These are phyloP conservation scores for Polydrusus cervinus DNA, from an alignment of 2,888 invertebrate genomes.

Conservation along the genomic window DNA sequence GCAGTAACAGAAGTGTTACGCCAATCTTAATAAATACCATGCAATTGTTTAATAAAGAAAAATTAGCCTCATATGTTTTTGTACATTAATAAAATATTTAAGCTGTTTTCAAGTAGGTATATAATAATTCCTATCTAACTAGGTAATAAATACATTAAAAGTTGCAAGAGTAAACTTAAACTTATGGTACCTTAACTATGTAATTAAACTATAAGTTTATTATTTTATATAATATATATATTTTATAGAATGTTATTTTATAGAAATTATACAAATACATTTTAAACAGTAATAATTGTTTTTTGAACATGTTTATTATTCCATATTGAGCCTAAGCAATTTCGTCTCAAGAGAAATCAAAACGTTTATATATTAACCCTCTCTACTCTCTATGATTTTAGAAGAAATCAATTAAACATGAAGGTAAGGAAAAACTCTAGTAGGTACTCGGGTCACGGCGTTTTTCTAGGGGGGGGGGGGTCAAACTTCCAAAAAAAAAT, in stretches of 20 bases:
- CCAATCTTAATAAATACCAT: background rate
- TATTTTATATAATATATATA: conserved; percentile 36
- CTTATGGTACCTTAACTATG: conserved; percentile 32
- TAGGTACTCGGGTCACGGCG: no score
- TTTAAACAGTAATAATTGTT: background rate
- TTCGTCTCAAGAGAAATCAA: no score
- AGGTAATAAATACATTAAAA: background rate
- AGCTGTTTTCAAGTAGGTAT: background rate
- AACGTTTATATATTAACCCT: no score
- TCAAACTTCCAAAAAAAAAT: no score
- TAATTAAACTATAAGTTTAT: conserved; percentile 26
- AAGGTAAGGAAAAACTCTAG: no score
- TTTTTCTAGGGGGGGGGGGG: no score
- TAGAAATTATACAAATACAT: conserved; percentile 7
- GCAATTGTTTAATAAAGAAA: conserved; percentile 8
- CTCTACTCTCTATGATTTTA: no score
- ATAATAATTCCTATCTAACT: background rate
- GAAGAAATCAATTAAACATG: no score
- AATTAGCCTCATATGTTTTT: background rate
- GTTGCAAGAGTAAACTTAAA: conserved; percentile 20
- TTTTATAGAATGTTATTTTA: conserved; percentile 33
- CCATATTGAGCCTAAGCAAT: no score
- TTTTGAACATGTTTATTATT: background rate
- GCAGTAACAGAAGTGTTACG: no score
- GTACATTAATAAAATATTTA: background rate